Evolutionary conservation across 2,797 vertebrate species (phyloP), one percentile per base, ranked within the genome.

Genomic region (Anas acuta): DNA sequence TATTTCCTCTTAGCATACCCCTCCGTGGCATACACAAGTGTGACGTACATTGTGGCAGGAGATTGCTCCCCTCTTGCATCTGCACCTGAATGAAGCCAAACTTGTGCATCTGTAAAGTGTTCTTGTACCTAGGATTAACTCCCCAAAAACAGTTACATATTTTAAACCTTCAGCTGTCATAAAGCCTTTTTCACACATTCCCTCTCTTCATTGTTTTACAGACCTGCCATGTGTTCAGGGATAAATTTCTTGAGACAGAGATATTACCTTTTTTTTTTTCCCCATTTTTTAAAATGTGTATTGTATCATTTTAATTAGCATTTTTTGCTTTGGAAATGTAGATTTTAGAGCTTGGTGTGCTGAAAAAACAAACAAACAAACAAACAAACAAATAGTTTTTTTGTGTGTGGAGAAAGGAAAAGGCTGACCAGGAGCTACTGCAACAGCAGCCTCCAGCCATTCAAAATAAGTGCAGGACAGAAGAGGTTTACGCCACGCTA

Each of bases 101-200:
- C 56, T 83, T 64, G 37, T 83, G 56, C 20, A 21, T 57, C 84
- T 91, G 69, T 73, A 85, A 93, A 92, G 15, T 66, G 47, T 51
- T 85, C 45, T 80, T 88, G 60, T 85, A 89, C 16, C 33, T 33
- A 51, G 56, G 37, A 84, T 92, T 93, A 93, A 84, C 49, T 89
- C 45, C 61, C 58, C 41, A 45, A 96, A 65, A 91, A 61, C 51
- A 95, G 87, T 66, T 88, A 90, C 65, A 89, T 37, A 64, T 60
- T 93, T 84, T 75, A 93, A 96, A 91, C 53, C 57, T 86, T 92
- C 32, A 65, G 43, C 73, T 96, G 79, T 92, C 79, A 80, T 75
- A 94, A 96, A 96, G 76, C n/a, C 74, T 84, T 94, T 93, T 93
- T 95, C 84, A 97, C 84, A 91, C 57, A 72, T 51, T 91, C 60